Base-by-base conservation (phyloP, 2,797 vertebrate species). In the Lemur catta region DNA sequence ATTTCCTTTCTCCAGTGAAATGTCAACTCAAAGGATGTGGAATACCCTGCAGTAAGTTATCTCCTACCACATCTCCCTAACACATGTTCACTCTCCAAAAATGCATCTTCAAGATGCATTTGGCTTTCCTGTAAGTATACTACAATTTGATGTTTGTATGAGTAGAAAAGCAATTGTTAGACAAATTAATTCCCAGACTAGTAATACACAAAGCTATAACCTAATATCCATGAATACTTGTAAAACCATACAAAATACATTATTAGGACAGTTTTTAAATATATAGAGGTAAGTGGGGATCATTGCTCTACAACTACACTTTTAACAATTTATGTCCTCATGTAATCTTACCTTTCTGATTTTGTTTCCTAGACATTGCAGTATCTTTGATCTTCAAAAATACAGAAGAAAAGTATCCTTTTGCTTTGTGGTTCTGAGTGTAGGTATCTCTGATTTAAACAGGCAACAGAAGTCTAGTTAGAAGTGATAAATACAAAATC, bases 361-460 rank as follows among this genome's bases (percentile, higher is more conserved):
- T 98, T 96, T 99, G 98, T 96, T 98, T 99, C 96, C 98, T 98
- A 92, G 98, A 98, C 98, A 99, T 98, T 96, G 96, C 61, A 15
- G 89, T 6, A 89, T 33, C 84, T 94, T 93, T 71, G n/a, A 63
- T 95, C 69, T 93, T 59, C 22, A 85, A 97, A 92, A 76, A 86
- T 15, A 65, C 4, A 84, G 82, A 84, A 84, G 38, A 84, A 97
- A 96, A 89, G 30, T 50, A 96, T 95, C 80, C 75, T 93, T 97
- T 48, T 82, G 67, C 80, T 33, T 94, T 43, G 33, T 92, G 67
- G 59, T 91, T 95, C 93, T 96, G 72, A 97, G 22, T 35, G 9
- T 28, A 46, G 85, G 71, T 26, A 84, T 93, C 78, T 84, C 93
- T 74, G 80, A 15, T 90, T 79, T 97, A 94, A 92, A 96, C 14